Evolutionary conservation across 2,113 vertebrate species (phyloP).

Genomic region (Neoarius graeffei): DNA sequence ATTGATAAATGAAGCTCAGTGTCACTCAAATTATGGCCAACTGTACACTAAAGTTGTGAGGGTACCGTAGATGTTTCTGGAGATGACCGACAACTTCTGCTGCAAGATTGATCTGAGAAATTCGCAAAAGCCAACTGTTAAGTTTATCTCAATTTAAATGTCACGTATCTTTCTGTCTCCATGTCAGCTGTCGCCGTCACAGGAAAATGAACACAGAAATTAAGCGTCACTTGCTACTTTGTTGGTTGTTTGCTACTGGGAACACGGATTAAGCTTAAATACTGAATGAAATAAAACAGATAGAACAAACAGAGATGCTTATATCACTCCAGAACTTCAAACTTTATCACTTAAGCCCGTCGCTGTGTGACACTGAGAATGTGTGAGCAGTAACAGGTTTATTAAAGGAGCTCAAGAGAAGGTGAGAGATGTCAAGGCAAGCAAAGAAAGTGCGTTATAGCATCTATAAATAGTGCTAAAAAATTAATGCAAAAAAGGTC

Average conservation of each 20-base stretch:
- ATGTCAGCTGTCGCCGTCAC: neutral
- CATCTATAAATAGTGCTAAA: neutral
- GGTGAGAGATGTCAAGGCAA: neutral
- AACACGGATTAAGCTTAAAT: neutral
- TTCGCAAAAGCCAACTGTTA: no score
- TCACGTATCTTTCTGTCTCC: neutral
- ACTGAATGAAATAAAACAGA: neutral
- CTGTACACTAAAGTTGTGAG: no score
- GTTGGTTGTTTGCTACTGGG: neutral
- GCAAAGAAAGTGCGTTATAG: neutral
- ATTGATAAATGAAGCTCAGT: neutral
- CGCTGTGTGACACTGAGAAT: neutral
- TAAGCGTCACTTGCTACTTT: neutral
- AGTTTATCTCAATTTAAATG: neutral
- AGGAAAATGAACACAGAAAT: neutral
- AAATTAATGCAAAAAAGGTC: neutral
- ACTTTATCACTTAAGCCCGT: neutral
- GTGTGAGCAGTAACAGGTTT: constrained; percentile 4
- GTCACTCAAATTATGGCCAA: neutral
- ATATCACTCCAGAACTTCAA: neutral
- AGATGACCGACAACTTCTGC: no score
- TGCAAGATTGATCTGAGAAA: no score
- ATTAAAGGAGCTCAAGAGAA: constrained; percentile 26
- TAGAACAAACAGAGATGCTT: neutral
- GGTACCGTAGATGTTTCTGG: no score